These are phyloP conservation scores for Ostrea denselamellosa DNA, from an alignment of 1,140 invertebrate species.

Conservation along the genomic window DNA sequence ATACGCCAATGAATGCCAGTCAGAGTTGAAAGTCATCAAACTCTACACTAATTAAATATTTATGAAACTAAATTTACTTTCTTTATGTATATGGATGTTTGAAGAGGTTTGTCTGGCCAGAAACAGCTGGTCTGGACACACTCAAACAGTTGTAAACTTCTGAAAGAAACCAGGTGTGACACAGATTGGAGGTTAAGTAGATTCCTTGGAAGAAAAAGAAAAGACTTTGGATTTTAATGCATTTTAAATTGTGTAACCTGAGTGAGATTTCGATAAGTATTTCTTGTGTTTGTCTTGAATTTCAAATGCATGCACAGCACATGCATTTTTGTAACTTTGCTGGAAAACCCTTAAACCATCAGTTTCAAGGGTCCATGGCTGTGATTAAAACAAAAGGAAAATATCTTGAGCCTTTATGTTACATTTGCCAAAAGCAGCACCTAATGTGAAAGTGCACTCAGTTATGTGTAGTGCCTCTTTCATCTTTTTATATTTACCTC, in stretches of 20 bases:
- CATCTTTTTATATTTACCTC: too few relatives aligned
- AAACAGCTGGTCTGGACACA: constrained; percentile 8
- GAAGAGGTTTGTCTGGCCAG: background rate
- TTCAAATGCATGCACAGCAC: background rate
- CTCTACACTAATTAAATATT: constrained; percentile 19
- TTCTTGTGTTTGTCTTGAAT: background rate
- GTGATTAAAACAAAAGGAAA: too few relatives aligned
- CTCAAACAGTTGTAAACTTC: background rate
- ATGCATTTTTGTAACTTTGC: background rate
- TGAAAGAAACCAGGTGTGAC: constrained; percentile 19
- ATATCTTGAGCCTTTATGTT: too few relatives aligned
- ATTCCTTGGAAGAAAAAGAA: background rate
- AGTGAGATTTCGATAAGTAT: constrained; percentile 1
- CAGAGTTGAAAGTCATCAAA: background rate
- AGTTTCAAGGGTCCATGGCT: too few relatives aligned
- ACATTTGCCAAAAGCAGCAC: too few relatives aligned
- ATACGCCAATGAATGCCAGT: background rate
- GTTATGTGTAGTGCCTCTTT: too few relatives aligned
- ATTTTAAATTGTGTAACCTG: constrained; percentile 30
- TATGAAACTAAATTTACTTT: background rate
- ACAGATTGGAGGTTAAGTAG: background rate
- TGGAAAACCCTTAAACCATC: too few relatives aligned
- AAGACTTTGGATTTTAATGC: constrained; percentile 17
- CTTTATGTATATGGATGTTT: background rate
- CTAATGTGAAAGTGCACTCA: too few relatives aligned